phyloP scores from a whole-genome alignment of 2,888 invertebrate genomes.

The Ormyrus nitidulus region DNA sequence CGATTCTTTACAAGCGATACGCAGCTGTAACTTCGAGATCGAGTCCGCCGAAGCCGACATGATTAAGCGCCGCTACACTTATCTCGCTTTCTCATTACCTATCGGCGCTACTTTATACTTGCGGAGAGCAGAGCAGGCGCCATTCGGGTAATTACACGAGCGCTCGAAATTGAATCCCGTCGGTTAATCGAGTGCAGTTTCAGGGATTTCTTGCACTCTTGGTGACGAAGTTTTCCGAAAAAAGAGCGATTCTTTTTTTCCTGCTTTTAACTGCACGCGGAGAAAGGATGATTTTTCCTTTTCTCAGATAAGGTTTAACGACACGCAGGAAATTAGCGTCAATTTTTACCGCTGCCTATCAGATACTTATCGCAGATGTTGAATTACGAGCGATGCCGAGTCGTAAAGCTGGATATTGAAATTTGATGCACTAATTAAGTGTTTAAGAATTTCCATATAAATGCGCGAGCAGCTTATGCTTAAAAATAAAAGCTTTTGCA shows the following conservation, averaged over 20 bases:
- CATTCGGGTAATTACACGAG: constrained; percentile 9
- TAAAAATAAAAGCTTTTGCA: too few species aligned
- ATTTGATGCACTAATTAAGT: too few species aligned
- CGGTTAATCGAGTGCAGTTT: too few species aligned
- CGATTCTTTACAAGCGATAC: too few species aligned
- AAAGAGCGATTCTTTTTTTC: not conserved
- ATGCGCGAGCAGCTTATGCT: too few species aligned
- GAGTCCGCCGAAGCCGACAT: not conserved
- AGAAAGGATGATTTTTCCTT: not conserved
- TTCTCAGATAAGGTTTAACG: constrained; percentile 7
- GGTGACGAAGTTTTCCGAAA: not conserved
- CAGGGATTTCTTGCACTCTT: not conserved
- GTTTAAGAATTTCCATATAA: too few species aligned
- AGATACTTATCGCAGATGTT: too few species aligned
- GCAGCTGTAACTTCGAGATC: too few species aligned
- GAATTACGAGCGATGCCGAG: too few species aligned
- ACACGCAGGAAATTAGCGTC: not conserved
- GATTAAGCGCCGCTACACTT: not conserved
- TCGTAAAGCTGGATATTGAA: too few species aligned
- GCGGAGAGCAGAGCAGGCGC: not conserved
- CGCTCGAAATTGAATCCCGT: not conserved
- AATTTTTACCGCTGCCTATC: too few species aligned
- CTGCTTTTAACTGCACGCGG: not conserved
- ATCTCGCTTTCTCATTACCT: constrained; percentile 8
- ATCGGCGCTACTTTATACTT: not conserved